These are phyloP conservation scores for Fabriciana adippe DNA, from an alignment of 2,888 invertebrate genomes.

Conservation along the genomic window DNA sequence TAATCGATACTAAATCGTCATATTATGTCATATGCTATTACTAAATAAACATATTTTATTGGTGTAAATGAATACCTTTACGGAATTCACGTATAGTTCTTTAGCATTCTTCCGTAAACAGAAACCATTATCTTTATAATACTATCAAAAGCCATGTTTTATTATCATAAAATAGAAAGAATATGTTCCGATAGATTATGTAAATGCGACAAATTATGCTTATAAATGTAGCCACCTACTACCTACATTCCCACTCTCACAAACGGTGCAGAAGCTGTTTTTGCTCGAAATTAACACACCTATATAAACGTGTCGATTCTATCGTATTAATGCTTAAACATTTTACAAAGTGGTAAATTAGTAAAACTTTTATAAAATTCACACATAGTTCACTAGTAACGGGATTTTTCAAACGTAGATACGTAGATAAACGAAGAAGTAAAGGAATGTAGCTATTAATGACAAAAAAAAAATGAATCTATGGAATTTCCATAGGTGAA, in stretches of 20 bases:
- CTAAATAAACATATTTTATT: conserved; percentile 7
- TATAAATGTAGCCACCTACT: conserved; percentile 20
- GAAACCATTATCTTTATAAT: conserved; percentile 3
- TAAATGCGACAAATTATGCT: conserved; percentile 26
- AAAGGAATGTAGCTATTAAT: no score
- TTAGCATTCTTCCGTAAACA: not conserved
- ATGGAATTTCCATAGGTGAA: no score
- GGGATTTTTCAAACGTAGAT: conserved; percentile 2
- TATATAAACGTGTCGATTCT: conserved; percentile 56
- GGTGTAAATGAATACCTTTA: not conserved
- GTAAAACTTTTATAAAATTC: conserved; percentile 9
- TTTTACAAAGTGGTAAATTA: conserved; percentile 4
- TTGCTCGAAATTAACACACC: conserved; percentile 51
- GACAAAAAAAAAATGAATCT: no score
- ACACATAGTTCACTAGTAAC: conserved; percentile 5
- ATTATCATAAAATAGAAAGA: conserved; percentile 8
- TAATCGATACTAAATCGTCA: conserved; percentile 5
- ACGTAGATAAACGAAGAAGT: not conserved
- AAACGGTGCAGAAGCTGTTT: conserved; percentile 46
- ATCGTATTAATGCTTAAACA: conserved; percentile 20
- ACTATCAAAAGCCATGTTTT: not conserved
- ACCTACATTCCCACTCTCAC: conserved; percentile 56
- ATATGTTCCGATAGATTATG: conserved; percentile 18
- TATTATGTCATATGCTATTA: conserved; percentile 9
- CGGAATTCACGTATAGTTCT: not conserved